Evolutionary conservation across 2,797 vertebrate genomes (phyloP), one percentile per base, ranked within the genome.

Genomic region (Crenichthys baileyi): DNA sequence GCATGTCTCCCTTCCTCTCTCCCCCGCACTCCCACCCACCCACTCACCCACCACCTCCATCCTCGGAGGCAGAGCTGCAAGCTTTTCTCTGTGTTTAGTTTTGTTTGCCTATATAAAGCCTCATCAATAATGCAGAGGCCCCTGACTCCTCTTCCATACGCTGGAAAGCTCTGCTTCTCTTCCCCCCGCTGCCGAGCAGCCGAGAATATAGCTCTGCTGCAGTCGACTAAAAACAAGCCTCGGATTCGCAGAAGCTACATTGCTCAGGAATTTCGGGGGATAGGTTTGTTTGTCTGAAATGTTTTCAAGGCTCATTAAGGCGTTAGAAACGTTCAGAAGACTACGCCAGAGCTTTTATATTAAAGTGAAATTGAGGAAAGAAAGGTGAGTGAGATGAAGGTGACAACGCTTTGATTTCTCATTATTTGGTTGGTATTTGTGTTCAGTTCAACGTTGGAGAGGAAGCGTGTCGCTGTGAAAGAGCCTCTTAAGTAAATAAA

Each of bases 121-220:
- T 92, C 88, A 93, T 95, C 92, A 93, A 95, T 95, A 94, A 94
- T 94, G 91, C 89, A 94, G 79, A 83, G 90, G 88, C 87, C 93
- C 88, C 89, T 79, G 90, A 91, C 90, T 93, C 89, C 88, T 83
- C 90, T 90, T 92, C 90, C 90, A 92, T 93, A 94, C 84, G 68
- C 76, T 89, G 80, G 81, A 83, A 44, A 73, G 86, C 80, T 83
- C 71, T 81, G 85, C 82, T 71, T 67, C 71, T 84, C 78, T 81
- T 89, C 89, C 75, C 80, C 81, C 73, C 63, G 76, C 81, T 84
- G 77, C 72, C 0, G 24, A 81, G 78, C 76, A 74, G 85, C 44
- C 12, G 31, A 84, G 82, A 85, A 73, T 61, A 73, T 31, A 73
- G 71, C 78, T 80, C 55, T 55, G 50, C 77, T 74, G 77, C 83